Percentiles rank a stretch among this genome's conserved stretches.
These are phyloP conservation scores for Exaiptasia diaphana DNA, from an alignment of 64 coral and sea anemone genomes.

Conservation along the genomic window DNA sequence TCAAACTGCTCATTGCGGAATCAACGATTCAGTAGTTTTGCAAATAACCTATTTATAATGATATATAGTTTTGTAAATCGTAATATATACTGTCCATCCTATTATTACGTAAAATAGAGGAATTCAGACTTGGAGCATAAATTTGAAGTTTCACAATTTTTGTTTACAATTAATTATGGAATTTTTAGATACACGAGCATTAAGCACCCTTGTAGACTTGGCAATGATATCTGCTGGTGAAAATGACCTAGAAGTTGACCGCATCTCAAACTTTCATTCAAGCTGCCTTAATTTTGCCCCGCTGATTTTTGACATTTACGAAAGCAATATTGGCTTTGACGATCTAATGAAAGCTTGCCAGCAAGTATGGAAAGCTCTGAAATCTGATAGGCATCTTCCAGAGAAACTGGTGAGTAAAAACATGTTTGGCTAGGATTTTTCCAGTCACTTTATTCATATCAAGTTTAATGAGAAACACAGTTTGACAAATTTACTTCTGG, in stretches of 20 bases:
- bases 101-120: neutral
- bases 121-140: neutral
- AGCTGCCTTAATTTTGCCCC: constrained; percentile 69
- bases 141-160: neutral
- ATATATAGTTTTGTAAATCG: neutral
- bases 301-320: constrained; percentile 57
- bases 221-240: constrained; percentile 83
- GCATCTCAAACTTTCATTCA: constrained; percentile 62
- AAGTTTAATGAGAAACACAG: neutral
- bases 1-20: neutral
- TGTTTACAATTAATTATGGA: neutral
- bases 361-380: constrained; percentile 63
- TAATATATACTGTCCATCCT: neutral
- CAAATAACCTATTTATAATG: neutral
- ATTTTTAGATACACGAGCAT: constrained; percentile 49
- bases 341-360: constrained; percentile 55
- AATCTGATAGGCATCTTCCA: constrained; percentile 32
- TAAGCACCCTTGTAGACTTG: constrained; percentile 74
- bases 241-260: constrained; percentile 67
- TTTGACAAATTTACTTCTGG: neutral
- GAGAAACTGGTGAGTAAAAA: constrained; percentile 68
- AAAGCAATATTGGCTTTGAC: constrained; percentile 23
- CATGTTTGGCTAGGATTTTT: no score
- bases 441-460: neutral
- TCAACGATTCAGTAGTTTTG: neutral